A percentile compares a stretch with the other conserved stretches of the same genome.
Conservation (phyloP, 2,888 invertebrate genomes). For the Drosophila kambysellisi region DNA sequence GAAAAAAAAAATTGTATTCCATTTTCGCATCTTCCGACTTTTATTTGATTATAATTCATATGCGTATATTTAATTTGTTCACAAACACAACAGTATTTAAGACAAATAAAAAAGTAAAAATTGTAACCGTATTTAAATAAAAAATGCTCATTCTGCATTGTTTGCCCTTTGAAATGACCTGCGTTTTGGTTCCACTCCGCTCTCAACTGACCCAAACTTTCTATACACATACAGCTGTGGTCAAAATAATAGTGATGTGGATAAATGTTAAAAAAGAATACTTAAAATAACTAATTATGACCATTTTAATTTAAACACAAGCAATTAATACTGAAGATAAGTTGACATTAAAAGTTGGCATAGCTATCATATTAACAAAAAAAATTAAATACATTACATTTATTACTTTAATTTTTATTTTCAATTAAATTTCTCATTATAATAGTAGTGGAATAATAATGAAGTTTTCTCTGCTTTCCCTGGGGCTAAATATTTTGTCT, state of each 20-base stretch:
- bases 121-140: no score
- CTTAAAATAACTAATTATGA: background rate
- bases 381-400: no score
- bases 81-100: background rate
- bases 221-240: background rate
- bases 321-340: background rate
- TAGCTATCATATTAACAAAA: background rate
- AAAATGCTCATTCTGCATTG: background rate
- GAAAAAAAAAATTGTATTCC: background rate
- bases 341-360: background rate
- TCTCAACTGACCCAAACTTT: conserved; percentile 33
- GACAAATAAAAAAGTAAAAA: background rate
- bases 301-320: background rate
- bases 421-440: background rate
- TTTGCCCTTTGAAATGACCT: conserved; percentile 17
- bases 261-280: background rate
- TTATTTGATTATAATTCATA: background rate
- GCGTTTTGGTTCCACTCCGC: background rate
- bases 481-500: no score
- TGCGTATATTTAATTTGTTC: background rate
- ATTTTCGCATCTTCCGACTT: background rate
- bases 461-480: background rate
- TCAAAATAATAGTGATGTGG: background rate
- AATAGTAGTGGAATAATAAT: background rate
- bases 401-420: no score